phyloP scores from a whole-genome alignment of 2,113 vertebrate genomes.

The Apistogramma diplotaenia region DNA sequence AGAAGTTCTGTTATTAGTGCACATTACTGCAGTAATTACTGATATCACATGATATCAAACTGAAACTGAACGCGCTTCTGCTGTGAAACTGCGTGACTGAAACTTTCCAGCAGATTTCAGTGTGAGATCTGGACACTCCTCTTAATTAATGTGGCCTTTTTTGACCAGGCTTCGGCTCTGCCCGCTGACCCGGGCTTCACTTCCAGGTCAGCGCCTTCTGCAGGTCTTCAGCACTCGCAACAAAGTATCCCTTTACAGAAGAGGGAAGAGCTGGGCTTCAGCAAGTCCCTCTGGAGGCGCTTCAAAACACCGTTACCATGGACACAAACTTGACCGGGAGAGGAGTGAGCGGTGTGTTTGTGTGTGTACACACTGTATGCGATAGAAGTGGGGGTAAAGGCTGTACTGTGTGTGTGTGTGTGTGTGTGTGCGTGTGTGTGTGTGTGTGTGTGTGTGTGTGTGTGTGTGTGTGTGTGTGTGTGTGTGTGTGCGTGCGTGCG shows the following conservation, averaged over 20 bases:
- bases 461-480: neutral
- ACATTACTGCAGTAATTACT: rapidly evolving
- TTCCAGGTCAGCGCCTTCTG: conserved; percentile 54
- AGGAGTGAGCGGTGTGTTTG: conserved; percentile 25
- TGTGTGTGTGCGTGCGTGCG: conserved; percentile 9
- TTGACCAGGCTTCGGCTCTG: neutral
- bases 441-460: too few species aligned
- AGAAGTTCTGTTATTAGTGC: neutral
- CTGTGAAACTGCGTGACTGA: neutral
- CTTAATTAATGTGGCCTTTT: neutral
- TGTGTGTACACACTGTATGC: neutral
- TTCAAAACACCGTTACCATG: conserved; percentile 69
- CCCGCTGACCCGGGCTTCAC: conserved; percentile 43
- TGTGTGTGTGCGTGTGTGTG: neutral
- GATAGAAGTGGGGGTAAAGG: too few species aligned
- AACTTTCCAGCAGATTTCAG: neutral
- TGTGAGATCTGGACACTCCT: neutral
- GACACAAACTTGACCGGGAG: conserved; percentile 60
- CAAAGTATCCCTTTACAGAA: conserved; percentile 44
- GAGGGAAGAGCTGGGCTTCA: conserved; percentile 41
- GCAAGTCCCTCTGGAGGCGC: conserved; percentile 54
- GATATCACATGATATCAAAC: neutral
- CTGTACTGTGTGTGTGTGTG: too few species aligned
- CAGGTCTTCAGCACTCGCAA: conserved; percentile 26
- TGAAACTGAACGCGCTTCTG: rapidly evolving